Conservation (phyloP, 2,888 invertebrate genomes). For the Apantesis nais region DNA sequence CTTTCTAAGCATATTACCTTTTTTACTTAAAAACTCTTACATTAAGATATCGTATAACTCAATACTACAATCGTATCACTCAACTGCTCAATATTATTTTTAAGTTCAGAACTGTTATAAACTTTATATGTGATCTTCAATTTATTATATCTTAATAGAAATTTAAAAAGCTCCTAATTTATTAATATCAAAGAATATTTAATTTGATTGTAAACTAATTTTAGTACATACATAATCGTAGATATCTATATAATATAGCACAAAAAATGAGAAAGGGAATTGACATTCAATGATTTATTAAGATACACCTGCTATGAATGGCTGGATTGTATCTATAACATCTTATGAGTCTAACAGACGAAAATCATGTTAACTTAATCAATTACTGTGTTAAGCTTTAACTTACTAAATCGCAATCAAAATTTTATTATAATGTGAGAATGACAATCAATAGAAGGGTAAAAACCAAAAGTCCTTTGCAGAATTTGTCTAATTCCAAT, state of each 20-base stretch:
- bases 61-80: too few species aligned
- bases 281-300: neutral
- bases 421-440: neutral
- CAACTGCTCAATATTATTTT: neutral
- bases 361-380: neutral
- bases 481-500: conserved; percentile 3
- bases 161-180: neutral
- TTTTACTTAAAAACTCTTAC: neutral
- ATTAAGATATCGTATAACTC: neutral
- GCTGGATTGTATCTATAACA: neutral
- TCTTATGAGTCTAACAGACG: neutral
- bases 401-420: too few species aligned
- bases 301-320: neutral
- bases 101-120: neutral
- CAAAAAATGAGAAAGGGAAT: neutral
- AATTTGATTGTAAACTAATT: too few species aligned
- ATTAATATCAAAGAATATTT: too few species aligned
- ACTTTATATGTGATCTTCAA: neutral
- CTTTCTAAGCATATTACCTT: neutral
- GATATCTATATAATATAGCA: too few species aligned
- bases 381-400: too few species aligned
- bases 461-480: neutral
- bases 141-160: neutral
- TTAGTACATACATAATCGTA: too few species aligned
- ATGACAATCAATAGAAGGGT: neutral